Base-by-base conservation (phyloP, 92 coral and sea anemone genomes). In the Isaurus tuberculatus region DNA sequence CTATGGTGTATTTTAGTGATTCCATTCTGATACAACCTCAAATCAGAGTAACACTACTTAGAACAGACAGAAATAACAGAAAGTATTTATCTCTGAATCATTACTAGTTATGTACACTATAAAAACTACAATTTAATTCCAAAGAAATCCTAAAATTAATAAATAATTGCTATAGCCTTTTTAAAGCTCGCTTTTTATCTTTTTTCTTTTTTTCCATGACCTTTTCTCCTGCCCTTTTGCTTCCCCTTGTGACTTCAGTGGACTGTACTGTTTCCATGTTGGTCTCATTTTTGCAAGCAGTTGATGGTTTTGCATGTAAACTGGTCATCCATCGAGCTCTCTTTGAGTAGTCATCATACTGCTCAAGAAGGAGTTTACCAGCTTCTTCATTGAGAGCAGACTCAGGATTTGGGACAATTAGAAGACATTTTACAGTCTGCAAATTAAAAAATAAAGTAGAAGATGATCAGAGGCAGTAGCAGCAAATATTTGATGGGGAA, bases 381-480 rank as follows among this genome's bases (percentile, higher is more conserved):
- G 99, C 99, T 84, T 97, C 99, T 80, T 97, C 99, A 29, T 97
- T 97, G 23, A 97, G 87, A 2, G 99, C 99, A 13, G 99, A 97
- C 80, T 97, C 99, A 34, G 99, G 98, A 80, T 97, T 97, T 44
- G 99, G 99, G 33, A 94, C 97, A 70, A 97, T 97, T 23, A 97
- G 92, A 73, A 97, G 88, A 70, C 99, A 97, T 67, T 97, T 97
- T 22, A 97, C 92, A 75, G 99, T 97, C 99, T 97, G 68, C 33
- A 60, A 25, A 86, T 11, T n/a, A 60, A 79, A 25, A 2, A 63
- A 69, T 17, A 6, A 43, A n/a, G n/a, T n/a, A n/a, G n/a, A n/a
- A n/a, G n/a, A n/a, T n/a, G n/a, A n/a, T n/a, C n/a, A n/a, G n/a
- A n/a, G n/a, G n/a, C n/a, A n/a, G n/a, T n/a, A n/a, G n/a, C n/a